phyloP scores from a whole-genome alignment of 2,888 invertebrate species.

The Autographa gamma region DNA sequence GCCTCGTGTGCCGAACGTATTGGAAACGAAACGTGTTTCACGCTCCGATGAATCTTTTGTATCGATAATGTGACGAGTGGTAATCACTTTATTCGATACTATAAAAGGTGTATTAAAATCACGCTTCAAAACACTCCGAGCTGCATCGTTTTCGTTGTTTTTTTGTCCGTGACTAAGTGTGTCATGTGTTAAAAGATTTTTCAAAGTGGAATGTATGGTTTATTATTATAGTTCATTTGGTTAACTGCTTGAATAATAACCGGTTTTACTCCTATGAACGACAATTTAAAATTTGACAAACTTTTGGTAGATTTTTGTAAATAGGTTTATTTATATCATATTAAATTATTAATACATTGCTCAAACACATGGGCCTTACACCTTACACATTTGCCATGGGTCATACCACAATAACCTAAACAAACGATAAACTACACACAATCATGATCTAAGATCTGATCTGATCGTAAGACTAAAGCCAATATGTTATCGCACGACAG shows the following conservation, averaged over 20 bases:
- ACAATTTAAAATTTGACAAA: neutral
- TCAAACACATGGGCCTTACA: no score
- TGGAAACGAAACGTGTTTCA: constrained; percentile 69
- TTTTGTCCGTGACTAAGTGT: constrained; percentile 13
- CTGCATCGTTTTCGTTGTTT: constrained; percentile 29
- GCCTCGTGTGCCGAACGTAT: constrained; percentile 58
- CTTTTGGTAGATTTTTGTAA: neutral
- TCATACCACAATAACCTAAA: no score
- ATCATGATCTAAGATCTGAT: no score
- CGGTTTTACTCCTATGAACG: neutral
- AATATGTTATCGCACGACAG: neutral
- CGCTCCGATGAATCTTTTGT: constrained; percentile 66
- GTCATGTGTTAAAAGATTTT: neutral
- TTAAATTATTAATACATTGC: no score
- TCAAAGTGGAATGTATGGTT: neutral
- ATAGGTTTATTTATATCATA: no score
- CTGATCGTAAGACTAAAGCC: no score
- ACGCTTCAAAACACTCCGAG: constrained; percentile 43
- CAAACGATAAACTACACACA: no score
- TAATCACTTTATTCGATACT: constrained; percentile 64
- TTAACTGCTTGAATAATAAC: neutral
- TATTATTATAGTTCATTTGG: neutral
- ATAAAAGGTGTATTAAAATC: constrained; percentile 57
- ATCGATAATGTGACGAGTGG: constrained; percentile 60
- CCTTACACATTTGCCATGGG: no score